These are phyloP conservation scores for Drosophila obscura DNA, from an alignment of 1,140 invertebrate species.

Conservation along the genomic window DNA sequence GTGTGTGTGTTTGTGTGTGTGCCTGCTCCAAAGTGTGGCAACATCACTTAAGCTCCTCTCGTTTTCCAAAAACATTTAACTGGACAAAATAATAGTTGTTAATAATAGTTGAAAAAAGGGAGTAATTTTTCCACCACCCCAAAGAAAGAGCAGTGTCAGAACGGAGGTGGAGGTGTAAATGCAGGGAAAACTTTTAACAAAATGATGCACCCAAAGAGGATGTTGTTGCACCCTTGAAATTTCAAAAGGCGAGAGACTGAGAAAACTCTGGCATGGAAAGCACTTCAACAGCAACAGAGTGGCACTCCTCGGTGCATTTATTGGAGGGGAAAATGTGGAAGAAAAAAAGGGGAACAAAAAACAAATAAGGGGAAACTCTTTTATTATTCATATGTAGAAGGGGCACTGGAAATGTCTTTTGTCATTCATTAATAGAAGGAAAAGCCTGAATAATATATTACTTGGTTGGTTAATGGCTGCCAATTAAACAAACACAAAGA, in stretches of 20 bases:
- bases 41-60: constrained; percentile 58
- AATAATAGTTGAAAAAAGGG: constrained; percentile 56
- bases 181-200: constrained; percentile 39
- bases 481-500: too few species aligned
- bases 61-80: constrained; percentile 50
- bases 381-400: too few species aligned
- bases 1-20: constrained; percentile 39
- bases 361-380: not conserved
- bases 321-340: not conserved
- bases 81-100: constrained; percentile 69
- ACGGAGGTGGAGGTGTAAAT: too few species aligned
- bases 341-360: constrained; percentile 6
- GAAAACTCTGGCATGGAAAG: constrained; percentile 38
- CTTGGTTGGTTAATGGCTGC: too few species aligned
- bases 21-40: constrained; percentile 40
- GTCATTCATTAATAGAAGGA: not conserved
- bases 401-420: not conserved
- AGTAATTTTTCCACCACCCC: constrained; percentile 19
- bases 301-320: constrained; percentile 28
- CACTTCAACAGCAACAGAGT: constrained; percentile 27
- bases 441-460: not conserved
- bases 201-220: constrained; percentile 23
- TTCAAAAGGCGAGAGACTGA: constrained; percentile 6
- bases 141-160: not conserved
- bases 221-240: constrained; percentile 34